phyloP scores from a whole-genome alignment of 2,888 invertebrate genomes.

The Phengaris alcon region DNA sequence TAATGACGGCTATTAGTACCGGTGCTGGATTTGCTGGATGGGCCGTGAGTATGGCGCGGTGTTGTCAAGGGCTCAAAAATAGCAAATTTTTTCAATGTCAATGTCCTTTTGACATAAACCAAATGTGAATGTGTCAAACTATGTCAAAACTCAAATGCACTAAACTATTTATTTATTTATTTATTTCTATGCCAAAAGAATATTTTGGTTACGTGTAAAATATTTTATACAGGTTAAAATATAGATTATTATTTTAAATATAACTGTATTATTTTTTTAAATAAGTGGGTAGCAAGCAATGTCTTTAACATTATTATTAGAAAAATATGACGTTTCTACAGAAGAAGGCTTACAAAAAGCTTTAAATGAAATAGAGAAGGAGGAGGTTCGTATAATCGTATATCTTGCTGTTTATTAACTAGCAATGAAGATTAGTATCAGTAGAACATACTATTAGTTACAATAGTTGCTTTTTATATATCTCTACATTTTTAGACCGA shows the following conservation, averaged over 20 bases:
- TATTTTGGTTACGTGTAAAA: not conserved
- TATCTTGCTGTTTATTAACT: not conserved
- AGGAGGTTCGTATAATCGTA: constrained; percentile 66
- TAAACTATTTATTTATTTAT: too few relatives aligned
- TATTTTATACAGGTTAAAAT: not conserved
- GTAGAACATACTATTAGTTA: not conserved
- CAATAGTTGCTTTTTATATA: not conserved
- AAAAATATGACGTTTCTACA: constrained; percentile 74
- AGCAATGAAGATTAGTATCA: not conserved
- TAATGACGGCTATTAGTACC: too few relatives aligned
- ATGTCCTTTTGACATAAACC: not conserved
- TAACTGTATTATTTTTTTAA: not conserved
- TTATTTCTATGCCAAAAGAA: too few relatives aligned
- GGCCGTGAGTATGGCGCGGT: too few relatives aligned
- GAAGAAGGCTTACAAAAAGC: constrained; percentile 80
- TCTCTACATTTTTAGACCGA: constrained; percentile 74
- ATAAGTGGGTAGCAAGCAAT: constrained; percentile 29
- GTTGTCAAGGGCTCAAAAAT: not conserved
- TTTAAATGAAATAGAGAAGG: constrained; percentile 76
- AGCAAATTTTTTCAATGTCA: not conserved
- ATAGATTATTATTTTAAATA: not conserved
- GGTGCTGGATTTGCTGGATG: too few relatives aligned
- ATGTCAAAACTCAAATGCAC: not conserved
- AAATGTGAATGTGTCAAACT: not conserved
- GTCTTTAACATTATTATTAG: constrained; percentile 58